phyloP scores from a whole-genome alignment of 2,113 vertebrate species.

The Telmatochromis brichardi region DNA sequence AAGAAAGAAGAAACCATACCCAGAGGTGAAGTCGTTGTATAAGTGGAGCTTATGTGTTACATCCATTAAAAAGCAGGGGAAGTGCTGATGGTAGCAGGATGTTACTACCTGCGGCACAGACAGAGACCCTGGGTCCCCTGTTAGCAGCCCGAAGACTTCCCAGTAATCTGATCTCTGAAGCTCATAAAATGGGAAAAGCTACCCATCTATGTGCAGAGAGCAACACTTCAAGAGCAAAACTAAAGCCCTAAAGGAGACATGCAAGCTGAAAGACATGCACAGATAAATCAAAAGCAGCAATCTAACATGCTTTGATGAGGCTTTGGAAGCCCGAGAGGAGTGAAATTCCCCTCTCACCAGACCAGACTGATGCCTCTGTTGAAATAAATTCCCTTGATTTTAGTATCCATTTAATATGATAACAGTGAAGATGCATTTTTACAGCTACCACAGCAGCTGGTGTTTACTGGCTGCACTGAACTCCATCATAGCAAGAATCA shows the following conservation, averaged over 20 bases:
- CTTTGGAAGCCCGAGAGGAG: not conserved
- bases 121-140: conserved; percentile 19
- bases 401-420: not conserved
- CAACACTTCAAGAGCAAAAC: not conserved
- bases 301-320: not conserved
- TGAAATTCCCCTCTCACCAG: not conserved
- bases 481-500: not conserved
- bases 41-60: conserved; percentile 53
- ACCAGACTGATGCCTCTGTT: not conserved
- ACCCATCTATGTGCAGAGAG: conserved; percentile 9
- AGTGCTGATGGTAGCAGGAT: conserved; percentile 59
- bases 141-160: conserved; percentile 42
- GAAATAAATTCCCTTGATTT: not conserved
- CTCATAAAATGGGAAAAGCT: conserved; percentile 48
- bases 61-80: conserved; percentile 59
- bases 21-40: conserved; percentile 16
- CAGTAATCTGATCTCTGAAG: conserved; percentile 47
- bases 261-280: not conserved
- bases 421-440: not conserved
- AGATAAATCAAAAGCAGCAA: not conserved
- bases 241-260: not conserved
- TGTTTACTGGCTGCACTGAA: not conserved
- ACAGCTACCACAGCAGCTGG: not conserved
- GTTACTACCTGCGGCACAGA: conserved; percentile 33
- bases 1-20: conserved; percentile 12